Evolutionary conservation across 2,888 invertebrate species (phyloP), one percentile per base, ranked within the genome.

Genomic region (Yponomeuta evonymella): DNA sequence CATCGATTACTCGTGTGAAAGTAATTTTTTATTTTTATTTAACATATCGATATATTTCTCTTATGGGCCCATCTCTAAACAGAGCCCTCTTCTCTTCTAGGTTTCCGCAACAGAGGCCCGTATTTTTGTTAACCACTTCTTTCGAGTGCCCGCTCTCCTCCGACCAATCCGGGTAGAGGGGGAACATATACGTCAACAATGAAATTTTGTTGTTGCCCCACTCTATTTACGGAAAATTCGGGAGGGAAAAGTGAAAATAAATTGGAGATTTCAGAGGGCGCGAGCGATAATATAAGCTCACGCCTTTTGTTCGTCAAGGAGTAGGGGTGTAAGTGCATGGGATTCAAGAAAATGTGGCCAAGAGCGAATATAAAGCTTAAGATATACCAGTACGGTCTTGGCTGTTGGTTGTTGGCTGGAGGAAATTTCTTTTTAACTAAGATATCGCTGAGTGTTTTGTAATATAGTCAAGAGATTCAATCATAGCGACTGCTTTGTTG

Each of bases 51-150:
- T 43, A 43, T 43, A 5, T 43, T 43, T 43, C 8, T 43, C 43
- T 43, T 6, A 43, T 8, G 9, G 2, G 5, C 43, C 43, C 43
- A 43, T 43, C 43, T 6, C 43, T 43, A 43, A 8, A 11, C 65
- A 11, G 33, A 65, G 29, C 65, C 65, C 65, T 12, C 23, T 43
- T 51, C 87, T 90, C 90, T 90, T 91, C 91, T 69, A 81, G 79
- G 75, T 76, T 75, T 83, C 85, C 84, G 85, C 91, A 91, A 90
- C 88, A 90, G 51, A 80, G 79, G 77, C 79, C 79, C 84, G 87
- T 88, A 90, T 90, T 91, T 91, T 90, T 90, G 89, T 87, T 89
- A 90, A 90, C 90, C 89, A 90, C 88, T 90, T 90, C 74, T 73
- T 70, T 64, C n/a, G 65, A 70, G 48, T n/a, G 23, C 12, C 70